These are phyloP conservation scores for Ptilodon capucinus DNA, from an alignment of 2,888 invertebrate species.

Conservation along the genomic window DNA sequence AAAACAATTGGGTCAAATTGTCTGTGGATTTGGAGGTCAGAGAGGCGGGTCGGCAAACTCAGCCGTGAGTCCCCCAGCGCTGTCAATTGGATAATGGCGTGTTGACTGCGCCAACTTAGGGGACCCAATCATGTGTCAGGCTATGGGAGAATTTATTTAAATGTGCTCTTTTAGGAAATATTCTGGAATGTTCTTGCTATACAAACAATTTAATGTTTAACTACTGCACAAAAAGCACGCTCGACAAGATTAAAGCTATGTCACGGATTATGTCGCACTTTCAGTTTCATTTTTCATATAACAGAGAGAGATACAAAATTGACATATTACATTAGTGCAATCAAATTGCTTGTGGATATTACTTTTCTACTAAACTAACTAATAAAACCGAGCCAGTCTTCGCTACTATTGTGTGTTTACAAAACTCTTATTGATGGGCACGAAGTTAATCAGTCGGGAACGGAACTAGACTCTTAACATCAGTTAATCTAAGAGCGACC, in stretches of 20 bases:
- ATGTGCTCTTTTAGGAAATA: background rate
- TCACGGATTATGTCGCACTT: too few relatives aligned
- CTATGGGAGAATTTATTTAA: background rate
- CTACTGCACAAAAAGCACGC: too few relatives aligned
- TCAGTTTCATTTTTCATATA: too few relatives aligned
- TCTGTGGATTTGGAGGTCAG: background rate
- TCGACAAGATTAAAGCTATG: too few relatives aligned
- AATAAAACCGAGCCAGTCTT: too few relatives aligned
- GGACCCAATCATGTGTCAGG: background rate
- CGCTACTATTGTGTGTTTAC: background rate
- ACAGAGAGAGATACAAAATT: too few relatives aligned
- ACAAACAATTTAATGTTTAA: too few relatives aligned
- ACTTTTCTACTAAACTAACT: too few relatives aligned
- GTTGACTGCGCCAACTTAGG: background rate
- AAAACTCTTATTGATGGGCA: background rate
- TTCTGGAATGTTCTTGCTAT: too few relatives aligned
- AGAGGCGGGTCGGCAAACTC: background rate
- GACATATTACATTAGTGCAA: too few relatives aligned
- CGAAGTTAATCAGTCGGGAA: background rate
- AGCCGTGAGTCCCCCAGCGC: background rate
- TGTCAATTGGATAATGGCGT: constrained; percentile 1
- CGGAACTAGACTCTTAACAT: constrained; percentile 30
- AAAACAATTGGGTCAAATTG: background rate
- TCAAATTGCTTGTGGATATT: too few relatives aligned
- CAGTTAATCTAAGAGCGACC: constrained; percentile 33